Evolutionary conservation across 2,888 invertebrate species (phyloP), one percentile per base, ranked within the genome.

Genomic region (Drosophila subquinaria): DNA sequence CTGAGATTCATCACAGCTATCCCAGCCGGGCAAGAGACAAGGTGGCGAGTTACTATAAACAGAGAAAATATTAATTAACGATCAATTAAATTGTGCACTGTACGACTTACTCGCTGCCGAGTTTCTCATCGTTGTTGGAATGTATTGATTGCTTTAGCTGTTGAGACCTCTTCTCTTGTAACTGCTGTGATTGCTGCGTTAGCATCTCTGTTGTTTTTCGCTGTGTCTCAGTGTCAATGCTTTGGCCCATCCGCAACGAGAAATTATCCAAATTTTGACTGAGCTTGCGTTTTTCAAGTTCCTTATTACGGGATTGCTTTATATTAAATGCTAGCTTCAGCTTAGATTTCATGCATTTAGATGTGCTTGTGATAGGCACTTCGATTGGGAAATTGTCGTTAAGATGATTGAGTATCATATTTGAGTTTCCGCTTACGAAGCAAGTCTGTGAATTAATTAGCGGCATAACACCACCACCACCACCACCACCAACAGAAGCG

Each of bases 1-100:
- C 83, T 94, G 94, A 0, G 93, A 93, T 76, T 94, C 94, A 80
- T 94, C 94, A 62, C 93, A 92, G 1, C 93, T 93, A 66, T 93
- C 93, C 93, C 93, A 93, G 11, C 92, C 93, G 0, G 93, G 93
- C 64, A 92, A 68, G 11, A 92, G 72, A 55, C 92, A 91, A 0
- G 92, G 92, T 8, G 92, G 92, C 1, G 91, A 90, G 65, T 92
- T 92, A 42, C 92, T 92, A 51, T 3, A 45, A 66, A 4, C 23
- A 33, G 0, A 0, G 10, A 9, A 36, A 13, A 33, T 30, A 23
- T 47, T 35, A 23, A 23, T 2, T 3, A 0, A 55, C 4, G 5
- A 17, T 30, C n/a, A 10, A 10, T 15, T 11, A 3, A 23, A 17
- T 35, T n/a, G 0, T 27, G 6, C 11, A 53, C 11, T 4, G 11